Conservation (phyloP, 2,888 invertebrate genomes). For the Deroplatys truncata region DNA sequence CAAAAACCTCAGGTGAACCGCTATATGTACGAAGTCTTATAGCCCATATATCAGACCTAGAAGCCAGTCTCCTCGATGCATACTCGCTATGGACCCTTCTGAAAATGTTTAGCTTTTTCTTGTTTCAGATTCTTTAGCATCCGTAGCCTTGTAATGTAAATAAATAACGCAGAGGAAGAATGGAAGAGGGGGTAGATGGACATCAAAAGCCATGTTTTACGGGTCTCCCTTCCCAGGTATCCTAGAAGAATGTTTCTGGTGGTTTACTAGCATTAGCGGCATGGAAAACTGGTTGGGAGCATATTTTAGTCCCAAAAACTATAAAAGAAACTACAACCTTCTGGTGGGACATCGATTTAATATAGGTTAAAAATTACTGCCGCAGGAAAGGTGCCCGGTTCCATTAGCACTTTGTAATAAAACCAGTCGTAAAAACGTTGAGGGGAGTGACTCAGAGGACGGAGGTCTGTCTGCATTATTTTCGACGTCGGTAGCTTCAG, state of each 20-base stretch:
- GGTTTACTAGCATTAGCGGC: background rate
- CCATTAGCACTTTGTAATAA: constrained; percentile 7
- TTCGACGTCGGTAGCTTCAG: background rate
- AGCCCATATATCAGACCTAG: background rate
- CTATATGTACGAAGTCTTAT: background rate
- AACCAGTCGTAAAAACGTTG: background rate
- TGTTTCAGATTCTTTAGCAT: background rate
- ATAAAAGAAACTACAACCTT: background rate
- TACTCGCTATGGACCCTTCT: background rate
- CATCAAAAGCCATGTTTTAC: constrained; percentile 3
- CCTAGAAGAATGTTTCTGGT: background rate
- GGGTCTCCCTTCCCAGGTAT: background rate
- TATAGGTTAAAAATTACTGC: constrained; percentile 6
- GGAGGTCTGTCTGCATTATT: background rate
- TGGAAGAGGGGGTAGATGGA: background rate
- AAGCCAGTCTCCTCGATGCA: background rate
- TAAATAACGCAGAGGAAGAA: constrained; percentile 9
- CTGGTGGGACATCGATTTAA: background rate
- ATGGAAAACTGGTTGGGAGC: background rate
- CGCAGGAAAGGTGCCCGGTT: constrained; percentile 1
- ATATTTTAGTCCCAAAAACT: background rate
- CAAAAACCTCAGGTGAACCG: background rate
- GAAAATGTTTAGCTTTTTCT: background rate
- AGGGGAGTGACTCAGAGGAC: background rate
- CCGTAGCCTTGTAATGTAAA: constrained; percentile 7